A percentile compares a stretch with the other conserved stretches of the same genome.
Evolutionary conservation across 1,140 invertebrate genomes (phyloP).

Genomic region (Microplitis mediator): DNA sequence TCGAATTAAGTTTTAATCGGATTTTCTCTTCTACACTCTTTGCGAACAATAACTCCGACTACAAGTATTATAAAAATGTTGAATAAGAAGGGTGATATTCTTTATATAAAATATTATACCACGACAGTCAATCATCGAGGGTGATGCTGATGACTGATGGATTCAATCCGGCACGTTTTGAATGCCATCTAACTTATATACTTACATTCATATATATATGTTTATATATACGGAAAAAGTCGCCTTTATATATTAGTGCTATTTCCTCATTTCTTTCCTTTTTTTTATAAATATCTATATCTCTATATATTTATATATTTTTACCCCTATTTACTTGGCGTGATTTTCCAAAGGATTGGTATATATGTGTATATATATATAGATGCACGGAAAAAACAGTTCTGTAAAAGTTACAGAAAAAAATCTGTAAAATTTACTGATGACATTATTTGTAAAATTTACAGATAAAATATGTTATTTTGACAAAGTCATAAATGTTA

Average conservation of each 20-base stretch:
- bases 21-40: slow-evolving; percentile 36
- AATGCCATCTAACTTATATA: neutral
- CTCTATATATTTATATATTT: neutral
- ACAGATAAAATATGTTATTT: too few relatives aligned
- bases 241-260: neutral
- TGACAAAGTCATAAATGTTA: too few relatives aligned
- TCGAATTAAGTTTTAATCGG: slow-evolving; percentile 47
- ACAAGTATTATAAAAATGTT: neutral
- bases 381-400: too few relatives aligned
- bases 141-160: neutral
- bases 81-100: neutral
- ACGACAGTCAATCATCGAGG: neutral
- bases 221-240: neutral
- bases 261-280: neutral
- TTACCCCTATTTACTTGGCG: neutral
- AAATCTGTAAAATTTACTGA: too few relatives aligned
- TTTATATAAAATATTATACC: neutral
- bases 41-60: too few relatives aligned
- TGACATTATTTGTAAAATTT: too few relatives aligned
- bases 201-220: too few relatives aligned
- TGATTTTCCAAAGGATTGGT: neutral
- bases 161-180: slow-evolving; percentile 11
- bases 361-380: too few relatives aligned
- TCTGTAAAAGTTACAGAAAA: too few relatives aligned
- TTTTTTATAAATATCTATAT: neutral